Conservation (phyloP, 2,113 vertebrate genomes). For the Litocranius walleri region DNA sequence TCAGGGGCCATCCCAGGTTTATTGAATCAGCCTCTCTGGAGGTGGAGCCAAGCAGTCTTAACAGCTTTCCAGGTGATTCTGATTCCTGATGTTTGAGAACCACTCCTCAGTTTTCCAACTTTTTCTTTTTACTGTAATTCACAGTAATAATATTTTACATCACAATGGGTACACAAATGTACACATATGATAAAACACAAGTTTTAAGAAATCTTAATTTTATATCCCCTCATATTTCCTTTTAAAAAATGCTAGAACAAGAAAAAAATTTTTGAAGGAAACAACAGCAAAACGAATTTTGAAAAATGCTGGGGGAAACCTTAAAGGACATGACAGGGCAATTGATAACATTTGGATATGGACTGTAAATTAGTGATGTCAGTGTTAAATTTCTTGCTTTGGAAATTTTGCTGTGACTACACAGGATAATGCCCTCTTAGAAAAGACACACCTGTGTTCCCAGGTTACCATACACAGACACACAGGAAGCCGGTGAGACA, state of each 20-base stretch:
- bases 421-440: background rate
- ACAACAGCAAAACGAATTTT: background rate
- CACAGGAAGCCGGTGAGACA: background rate
- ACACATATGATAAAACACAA: background rate
- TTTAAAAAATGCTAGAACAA: background rate
- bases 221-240: background rate
- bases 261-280: background rate
- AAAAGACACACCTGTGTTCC: background rate
- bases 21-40: background rate
- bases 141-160: background rate
- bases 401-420: background rate
- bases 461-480: background rate
- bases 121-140: background rate
- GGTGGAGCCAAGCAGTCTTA: background rate
- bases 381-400: background rate
- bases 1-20: background rate
- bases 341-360: background rate
- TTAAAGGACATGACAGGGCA: background rate
- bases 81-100: background rate
- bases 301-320: background rate
- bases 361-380: background rate
- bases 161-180: fast-evolving
- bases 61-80: background rate
- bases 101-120: background rate
- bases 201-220: background rate